Base-by-base conservation (phyloP, 2,888 invertebrate species). In the Lydus trimaculatus region DNA sequence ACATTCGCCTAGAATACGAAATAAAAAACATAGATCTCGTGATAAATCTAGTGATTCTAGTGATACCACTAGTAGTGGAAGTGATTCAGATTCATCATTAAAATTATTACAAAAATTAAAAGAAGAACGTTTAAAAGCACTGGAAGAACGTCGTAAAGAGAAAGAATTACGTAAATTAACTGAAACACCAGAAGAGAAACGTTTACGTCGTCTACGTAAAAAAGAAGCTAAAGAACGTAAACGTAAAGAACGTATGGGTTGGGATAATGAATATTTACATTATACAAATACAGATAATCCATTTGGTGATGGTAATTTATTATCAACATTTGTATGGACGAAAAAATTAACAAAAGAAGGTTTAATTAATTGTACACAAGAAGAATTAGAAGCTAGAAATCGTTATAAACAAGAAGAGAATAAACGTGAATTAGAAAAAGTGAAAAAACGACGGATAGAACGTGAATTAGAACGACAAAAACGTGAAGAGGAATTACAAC, bases 281-380 rank as follows among this genome's bases (percentile, higher is more conserved):
- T 99, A 99, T 82, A 98, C 99, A 0, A 98, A 99, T 84, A 94
- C 95, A 63, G 98, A 99, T 85, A 99, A 99, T 86, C 99, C 99
- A 0, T 99, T 99, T 84, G 99, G 99, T 0, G 99, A 99, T 88
- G 95, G 95, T 0, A 96, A 97, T 79, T 89, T 99, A 48, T 90
- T 98, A 6, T 93, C 98, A 36, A 95, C 97, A 0, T 99, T 99
- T 85, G 95, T 98, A 0, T 99, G 99, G 99, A 89, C 89, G 25
- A 99, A 99, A 85, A 99, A 99, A 84, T 87, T 98, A 61, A 94
- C 97, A 67, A 95, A 96, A 79, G 97, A 98, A 81, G 99, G 99
- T 0, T 87, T 96, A 0, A 90, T 91, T 61, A 91, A 91, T 68
- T 91, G 94, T 0, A 91, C 91, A 20, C 87, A 90, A 17, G 94